phyloP scores from a whole-genome alignment of 37 sponge, comb jelly and placozoan genomes.

The Haliclona indistincta region DNA sequence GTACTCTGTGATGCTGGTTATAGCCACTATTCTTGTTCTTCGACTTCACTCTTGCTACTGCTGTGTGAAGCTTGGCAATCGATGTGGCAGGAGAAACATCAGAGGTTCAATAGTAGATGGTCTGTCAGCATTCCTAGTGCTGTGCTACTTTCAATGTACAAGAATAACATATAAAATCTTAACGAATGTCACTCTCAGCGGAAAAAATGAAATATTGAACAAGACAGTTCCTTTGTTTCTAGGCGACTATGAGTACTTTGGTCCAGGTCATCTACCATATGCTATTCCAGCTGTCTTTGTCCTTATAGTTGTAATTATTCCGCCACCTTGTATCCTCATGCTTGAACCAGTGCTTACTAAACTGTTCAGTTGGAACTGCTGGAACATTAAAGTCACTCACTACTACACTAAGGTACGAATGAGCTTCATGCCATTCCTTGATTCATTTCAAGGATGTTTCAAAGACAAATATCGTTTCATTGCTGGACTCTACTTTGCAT shows the following conservation, averaged over 20 bases:
- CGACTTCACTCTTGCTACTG: neutral
- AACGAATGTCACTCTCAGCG: neutral
- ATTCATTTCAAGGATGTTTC: conserved; percentile 13
- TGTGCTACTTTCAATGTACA: neutral
- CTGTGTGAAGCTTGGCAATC: neutral
- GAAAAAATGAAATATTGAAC: neutral
- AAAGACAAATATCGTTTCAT: conserved; percentile 1
- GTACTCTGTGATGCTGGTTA: conserved; percentile 18
- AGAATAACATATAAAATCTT: neutral
- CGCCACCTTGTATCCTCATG: neutral
- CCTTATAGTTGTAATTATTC: neutral
- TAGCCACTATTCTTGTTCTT: neutral
- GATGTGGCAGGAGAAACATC: neutral
- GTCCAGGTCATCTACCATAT: neutral
- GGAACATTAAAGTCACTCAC: neutral
- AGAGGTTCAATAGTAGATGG: neutral
- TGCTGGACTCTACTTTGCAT: neutral
- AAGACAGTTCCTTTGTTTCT: neutral
- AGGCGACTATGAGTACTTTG: neutral
- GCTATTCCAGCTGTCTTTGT: neutral
- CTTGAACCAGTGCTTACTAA: neutral
- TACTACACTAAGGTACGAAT: neutral
- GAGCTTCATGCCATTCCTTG: neutral
- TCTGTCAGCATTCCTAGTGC: neutral
- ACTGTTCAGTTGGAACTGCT: neutral